Conservation (phyloP, 92 coral and sea anemone genomes). For the Epizoanthus ramosus region DNA sequence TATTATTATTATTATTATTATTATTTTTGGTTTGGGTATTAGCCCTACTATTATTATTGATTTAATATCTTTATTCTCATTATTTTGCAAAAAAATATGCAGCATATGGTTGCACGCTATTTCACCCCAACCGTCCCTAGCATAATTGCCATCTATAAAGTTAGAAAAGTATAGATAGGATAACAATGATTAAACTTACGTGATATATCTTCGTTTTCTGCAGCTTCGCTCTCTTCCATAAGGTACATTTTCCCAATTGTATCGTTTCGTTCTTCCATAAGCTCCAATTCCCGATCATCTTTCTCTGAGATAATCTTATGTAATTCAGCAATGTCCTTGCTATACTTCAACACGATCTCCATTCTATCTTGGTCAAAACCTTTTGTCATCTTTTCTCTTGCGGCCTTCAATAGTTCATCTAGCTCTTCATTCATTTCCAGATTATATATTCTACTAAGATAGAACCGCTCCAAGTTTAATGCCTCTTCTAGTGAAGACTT, state of each 20-base stretch:
- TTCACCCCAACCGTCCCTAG: too few relatives aligned
- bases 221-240: constrained; percentile 26
- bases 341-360: constrained; percentile 64
- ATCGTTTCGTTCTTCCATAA: constrained; percentile 67
- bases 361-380: constrained; percentile 63
- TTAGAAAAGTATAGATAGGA: not conserved
- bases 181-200: not conserved
- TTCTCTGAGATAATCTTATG: constrained; percentile 69
- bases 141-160: too few relatives aligned
- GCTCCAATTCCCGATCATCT: constrained; percentile 66
- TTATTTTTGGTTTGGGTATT: too few relatives aligned
- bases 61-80: too few relatives aligned
- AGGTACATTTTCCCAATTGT: constrained; percentile 51
- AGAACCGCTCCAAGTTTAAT: constrained; percentile 77
- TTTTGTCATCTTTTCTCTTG: constrained; percentile 53
- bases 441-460: constrained; percentile 85
- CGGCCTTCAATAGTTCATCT: constrained; percentile 59
- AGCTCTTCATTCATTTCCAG: constrained; percentile 94
- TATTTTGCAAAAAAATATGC: too few relatives aligned
- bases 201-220: constrained; percentile 19
- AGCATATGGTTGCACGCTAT: too few relatives aligned
- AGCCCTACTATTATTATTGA: too few relatives aligned
- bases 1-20: too few relatives aligned
- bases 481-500: constrained; percentile 80
- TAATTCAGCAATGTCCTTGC: constrained; percentile 71